Percentiles rank a stretch among this genome's conserved stretches.
phyloP scores from a whole-genome alignment of 2,888 invertebrate genomes.

The Nomada fucata region DNA sequence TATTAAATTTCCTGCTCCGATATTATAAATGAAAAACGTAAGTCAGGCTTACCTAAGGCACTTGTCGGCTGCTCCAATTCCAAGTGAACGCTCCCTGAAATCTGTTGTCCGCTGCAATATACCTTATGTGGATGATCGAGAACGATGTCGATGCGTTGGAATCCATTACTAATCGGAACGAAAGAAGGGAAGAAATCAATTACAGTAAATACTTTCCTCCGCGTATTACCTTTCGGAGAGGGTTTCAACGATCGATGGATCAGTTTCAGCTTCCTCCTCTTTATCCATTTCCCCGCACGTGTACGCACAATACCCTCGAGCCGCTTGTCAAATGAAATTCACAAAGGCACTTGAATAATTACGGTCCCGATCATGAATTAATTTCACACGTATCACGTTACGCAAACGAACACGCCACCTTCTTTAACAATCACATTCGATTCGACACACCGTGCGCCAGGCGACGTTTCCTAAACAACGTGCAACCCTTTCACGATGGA shows the following conservation, averaged over 20 bases:
- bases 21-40: background rate
- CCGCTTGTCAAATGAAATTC: background rate
- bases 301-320: background rate
- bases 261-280: constrained; percentile 27
- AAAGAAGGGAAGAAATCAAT: background rate
- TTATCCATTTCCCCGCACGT: constrained; percentile 39
- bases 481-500: background rate
- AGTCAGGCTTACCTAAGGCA: constrained; percentile 68
- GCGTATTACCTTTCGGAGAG: constrained; percentile 47
- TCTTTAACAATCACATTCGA: background rate
- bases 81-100: constrained; percentile 73
- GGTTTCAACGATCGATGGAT: constrained; percentile 20
- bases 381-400: background rate
- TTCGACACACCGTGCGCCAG: background rate
- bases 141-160: constrained; percentile 70
- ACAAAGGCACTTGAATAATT: background rate
- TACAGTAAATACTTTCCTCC: background rate
- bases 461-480: background rate
- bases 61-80: constrained; percentile 66
- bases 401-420: background rate
- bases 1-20: too few relatives aligned
- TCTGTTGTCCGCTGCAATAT: constrained; percentile 71
- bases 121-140: constrained; percentile 75
- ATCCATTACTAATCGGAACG: constrained; percentile 68
- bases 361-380: background rate